Percentiles rank a stretch among this genome's conserved stretches.
Conservation (phyloP, 2,888 invertebrate genomes). For the Papilio gigon region DNA sequence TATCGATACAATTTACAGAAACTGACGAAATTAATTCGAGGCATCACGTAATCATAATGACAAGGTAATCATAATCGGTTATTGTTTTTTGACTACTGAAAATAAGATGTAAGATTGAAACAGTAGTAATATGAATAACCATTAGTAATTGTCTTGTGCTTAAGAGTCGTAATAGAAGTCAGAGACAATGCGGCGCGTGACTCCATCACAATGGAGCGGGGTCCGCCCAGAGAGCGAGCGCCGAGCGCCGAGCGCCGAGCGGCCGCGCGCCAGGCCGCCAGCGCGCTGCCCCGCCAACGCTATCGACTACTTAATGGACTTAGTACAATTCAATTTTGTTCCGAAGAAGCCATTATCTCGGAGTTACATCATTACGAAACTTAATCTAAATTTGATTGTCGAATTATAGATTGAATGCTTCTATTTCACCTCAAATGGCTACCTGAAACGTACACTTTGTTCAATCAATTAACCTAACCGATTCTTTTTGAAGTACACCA, state of each 20-base stretch:
- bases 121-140: slow-evolving; percentile 35
- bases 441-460: slow-evolving; percentile 55
- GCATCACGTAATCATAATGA: slow-evolving; percentile 12
- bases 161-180: slow-evolving; percentile 30
- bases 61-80: neutral
- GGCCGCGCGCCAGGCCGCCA: neutral
- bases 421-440: slow-evolving; percentile 28
- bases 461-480: slow-evolving; percentile 76
- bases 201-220: slow-evolving; percentile 52
- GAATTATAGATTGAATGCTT: slow-evolving; percentile 8
- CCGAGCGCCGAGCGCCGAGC: slow-evolving; percentile 23
- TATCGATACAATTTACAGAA: slow-evolving; percentile 12
- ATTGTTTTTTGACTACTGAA: slow-evolving; percentile 45
- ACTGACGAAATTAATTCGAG: neutral
- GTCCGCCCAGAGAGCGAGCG: slow-evolving; percentile 46
- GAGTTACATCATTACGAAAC: slow-evolving; percentile 19
- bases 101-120: slow-evolving; percentile 33
- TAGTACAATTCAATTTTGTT: slow-evolving; percentile 35
- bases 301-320: slow-evolving; percentile 15
- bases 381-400: slow-evolving; percentile 27
- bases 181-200: slow-evolving; percentile 70
- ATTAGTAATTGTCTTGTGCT: slow-evolving; percentile 28
- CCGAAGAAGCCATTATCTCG: slow-evolving; percentile 32
- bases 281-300: slow-evolving; percentile 25
- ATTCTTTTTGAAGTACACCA: slow-evolving; percentile 66